Evolutionary conservation across 2,888 invertebrate genomes (phyloP), one percentile per base, ranked within the genome.

Genomic region (Penaeus monodon): DNA sequence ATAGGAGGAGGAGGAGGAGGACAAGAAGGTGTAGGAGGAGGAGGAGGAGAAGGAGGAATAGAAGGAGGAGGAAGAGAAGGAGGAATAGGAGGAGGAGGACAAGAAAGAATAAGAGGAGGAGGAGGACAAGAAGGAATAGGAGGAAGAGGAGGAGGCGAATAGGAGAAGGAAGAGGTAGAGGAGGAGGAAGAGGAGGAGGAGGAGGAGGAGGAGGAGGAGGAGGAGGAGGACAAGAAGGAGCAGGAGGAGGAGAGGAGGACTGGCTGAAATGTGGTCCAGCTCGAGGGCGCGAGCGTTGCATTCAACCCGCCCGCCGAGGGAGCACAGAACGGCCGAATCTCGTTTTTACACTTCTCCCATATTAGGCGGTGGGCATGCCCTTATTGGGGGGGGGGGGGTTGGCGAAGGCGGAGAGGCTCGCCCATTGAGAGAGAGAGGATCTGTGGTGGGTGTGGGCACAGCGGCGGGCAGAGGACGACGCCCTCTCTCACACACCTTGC

Each of bases 351-450:
- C 57, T 14, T 44, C 44, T 17, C 57, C 84, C 85, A 24, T 85
- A 85, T 81, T 73, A 85, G 85, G 85, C 57, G 80, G 76, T 73
- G 65, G 65, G 3, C 29, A 44, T 85, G 85, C n/a, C 85, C 81
- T 76, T 74, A 85, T 74, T 24, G 24, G 85, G 80, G 76, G 27
- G 76, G 24, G 85, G 80, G 76, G 27, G 76, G 24, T 66, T 29
- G 70, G 49, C 68, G 80, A n/a, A 3, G 80, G 24, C 65, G 66
- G 80, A 10, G 49, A 57, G 80, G 74, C 27, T 38, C 27, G 70
- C 57, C 84, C 84, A 84, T 84, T 84, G 78, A 84, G 84, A 57
- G 57, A 57, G 57, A 57, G 57, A 57, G 57, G 57, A 57, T 57
- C 57, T 17, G 57, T 2, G 57, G 17, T 1, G 57, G 57, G 57